A percentile compares a stretch with the other conserved stretches of the same genome.
phyloP scores from a whole-genome alignment of 2,113 vertebrate genomes.

The Pteronura brasiliensis region DNA sequence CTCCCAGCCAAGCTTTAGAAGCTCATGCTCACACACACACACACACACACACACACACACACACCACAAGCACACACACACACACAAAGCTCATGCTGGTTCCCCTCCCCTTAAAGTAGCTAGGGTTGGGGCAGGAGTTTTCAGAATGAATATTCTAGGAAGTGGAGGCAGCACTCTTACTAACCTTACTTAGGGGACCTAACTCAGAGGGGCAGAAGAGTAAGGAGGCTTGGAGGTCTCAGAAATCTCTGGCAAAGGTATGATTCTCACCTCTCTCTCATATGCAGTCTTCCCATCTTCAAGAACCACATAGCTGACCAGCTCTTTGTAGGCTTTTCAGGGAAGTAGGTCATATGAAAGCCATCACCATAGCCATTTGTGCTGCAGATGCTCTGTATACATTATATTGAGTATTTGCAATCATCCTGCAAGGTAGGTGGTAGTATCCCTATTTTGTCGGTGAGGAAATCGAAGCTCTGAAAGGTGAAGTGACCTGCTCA shows the following conservation, averaged over 20 bases:
- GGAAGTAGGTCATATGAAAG: slow-evolving; percentile 24
- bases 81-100: not conserved
- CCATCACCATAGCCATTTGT: not conserved
- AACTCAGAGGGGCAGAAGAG: not conserved
- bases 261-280: not conserved
- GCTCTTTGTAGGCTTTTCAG: not conserved
- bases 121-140: slow-evolving; percentile 19
- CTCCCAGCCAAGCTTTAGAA: slow-evolving; percentile 4
- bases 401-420: not conserved
- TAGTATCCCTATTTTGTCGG: not conserved
- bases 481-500: slow-evolving; percentile 11
- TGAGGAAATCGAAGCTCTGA: slow-evolving; percentile 31
- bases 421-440: not conserved
- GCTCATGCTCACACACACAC: not conserved
- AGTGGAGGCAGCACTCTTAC: not conserved
- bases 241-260: not conserved
- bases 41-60: too few relatives aligned
- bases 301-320: not conserved
- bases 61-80: not conserved
- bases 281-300: not conserved
- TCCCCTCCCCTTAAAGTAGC: not conserved
- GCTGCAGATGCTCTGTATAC: not conserved
- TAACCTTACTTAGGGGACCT: not conserved
- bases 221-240: not conserved
- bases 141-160: slow-evolving; percentile 26